Base-by-base conservation (phyloP, 2,113 vertebrate genomes). In the Galbula dea region DNA sequence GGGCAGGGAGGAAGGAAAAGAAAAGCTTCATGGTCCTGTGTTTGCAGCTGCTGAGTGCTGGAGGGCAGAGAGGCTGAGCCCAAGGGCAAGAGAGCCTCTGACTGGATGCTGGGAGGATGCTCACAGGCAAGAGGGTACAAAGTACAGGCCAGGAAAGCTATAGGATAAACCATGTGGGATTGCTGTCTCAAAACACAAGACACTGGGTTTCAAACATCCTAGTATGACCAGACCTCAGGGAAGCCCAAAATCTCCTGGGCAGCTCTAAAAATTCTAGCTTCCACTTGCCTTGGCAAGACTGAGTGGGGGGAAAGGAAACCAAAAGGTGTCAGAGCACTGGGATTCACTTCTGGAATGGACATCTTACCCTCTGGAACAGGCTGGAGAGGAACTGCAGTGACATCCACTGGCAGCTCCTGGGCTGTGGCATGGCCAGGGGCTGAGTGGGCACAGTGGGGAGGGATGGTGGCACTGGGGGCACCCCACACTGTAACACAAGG, bases 401-500 rank as follows among this genome's bases (percentile, higher is more conserved):
- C 2, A 1, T 2, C 39, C 19, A 18, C 1, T 2, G 12, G 19
- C 32, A 63, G 46, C 24, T 15, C 46, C 59, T 2, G 3, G 83
- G 51, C 36, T 22, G 54, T 24, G 51, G 51, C 27, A 52, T 16
- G 26, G 3, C 20, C 54, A 6, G 1, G 2, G 41, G 41, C 15
- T 57, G 34, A 22, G 58, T 0, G 3, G 76, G 30, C 67, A 43
- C 30, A 30, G 57, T 1, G 1, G 32, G 1, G 3, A 45, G 27
- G 39, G 48, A 24, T 17, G 41, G 41, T 32, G 36, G 30, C 36
- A 29, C 11, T n/a, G 8, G 16, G 80, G 51, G 27, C 27, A 24
- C 4, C 57, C 58, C 58, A n/a, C 41, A 13, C 26, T 1, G 0
- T 3, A 27, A 27, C 0, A 0, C 21, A 13, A 12, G 23, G 7